phyloP scores from a whole-genome alignment of 1,140 invertebrate genomes.

The Cardiocondyla obscurior region DNA sequence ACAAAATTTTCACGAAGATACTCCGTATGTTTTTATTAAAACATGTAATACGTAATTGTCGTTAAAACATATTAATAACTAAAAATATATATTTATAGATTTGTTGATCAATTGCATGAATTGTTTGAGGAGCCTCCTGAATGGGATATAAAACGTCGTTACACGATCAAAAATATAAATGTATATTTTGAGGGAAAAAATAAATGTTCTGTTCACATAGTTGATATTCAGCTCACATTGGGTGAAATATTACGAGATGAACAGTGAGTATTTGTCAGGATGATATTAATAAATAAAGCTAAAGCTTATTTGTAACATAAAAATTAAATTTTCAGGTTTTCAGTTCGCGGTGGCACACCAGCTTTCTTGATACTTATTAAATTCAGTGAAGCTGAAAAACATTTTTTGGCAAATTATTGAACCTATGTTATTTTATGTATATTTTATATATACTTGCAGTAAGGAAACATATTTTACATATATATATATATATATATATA shows the following conservation, averaged over 20 bases:
- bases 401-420: constrained; percentile 78
- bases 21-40: constrained; percentile 83
- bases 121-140: constrained; percentile 89
- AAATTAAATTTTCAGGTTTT: constrained; percentile 80
- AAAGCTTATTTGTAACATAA: neutral
- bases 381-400: constrained; percentile 81
- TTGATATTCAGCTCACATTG: constrained; percentile 86
- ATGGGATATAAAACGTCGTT: constrained; percentile 91
- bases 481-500: neutral
- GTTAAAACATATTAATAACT: constrained; percentile 65
- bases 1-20: constrained; percentile 89
- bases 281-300: constrained; percentile 7
- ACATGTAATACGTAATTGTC: neutral
- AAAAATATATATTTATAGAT: constrained; percentile 86
- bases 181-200: constrained; percentile 92
- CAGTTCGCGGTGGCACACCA: constrained; percentile 83
- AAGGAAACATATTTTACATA: neutral
- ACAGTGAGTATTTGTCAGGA: constrained; percentile 81
- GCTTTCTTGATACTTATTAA: constrained; percentile 84
- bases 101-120: constrained; percentile 89
- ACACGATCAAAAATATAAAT: constrained; percentile 87
- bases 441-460: neutral
- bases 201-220: constrained; percentile 86
- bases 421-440: neutral
- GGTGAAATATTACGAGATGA: constrained; percentile 86